A percentile compares a stretch with the other conserved stretches of the same genome.
Conservation (phyloP, 2,113 vertebrate species). For the Salvelinus alpinus region DNA sequence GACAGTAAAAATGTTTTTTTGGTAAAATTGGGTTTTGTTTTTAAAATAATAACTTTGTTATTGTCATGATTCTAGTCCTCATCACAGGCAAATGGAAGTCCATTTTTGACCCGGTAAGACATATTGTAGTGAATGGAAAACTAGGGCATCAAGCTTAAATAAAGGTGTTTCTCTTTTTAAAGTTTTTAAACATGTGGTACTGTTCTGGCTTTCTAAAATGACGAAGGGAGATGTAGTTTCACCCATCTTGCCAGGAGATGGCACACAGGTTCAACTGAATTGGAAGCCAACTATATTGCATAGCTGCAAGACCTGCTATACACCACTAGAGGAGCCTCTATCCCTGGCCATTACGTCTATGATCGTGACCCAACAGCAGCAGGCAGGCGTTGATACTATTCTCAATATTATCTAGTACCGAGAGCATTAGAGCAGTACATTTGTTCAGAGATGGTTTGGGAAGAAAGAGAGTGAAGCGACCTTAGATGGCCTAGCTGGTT, state of each 20-base stretch:
- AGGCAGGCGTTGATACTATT: no score
- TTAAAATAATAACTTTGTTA: slow-evolving; percentile 7
- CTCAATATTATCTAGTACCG: no score
- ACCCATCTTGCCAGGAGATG: background rate
- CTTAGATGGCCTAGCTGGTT: no score
- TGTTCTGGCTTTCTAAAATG: background rate
- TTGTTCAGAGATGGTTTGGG: no score
- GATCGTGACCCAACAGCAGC: no score
- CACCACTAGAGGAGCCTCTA: background rate
- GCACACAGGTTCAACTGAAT: no score
- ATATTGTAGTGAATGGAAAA: slow-evolving; percentile 46
- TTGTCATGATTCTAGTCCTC: slow-evolving; percentile 13
- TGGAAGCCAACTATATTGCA: slow-evolving; percentile 23
- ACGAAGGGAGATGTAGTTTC: slow-evolving; percentile 25
- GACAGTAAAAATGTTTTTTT: slow-evolving; percentile 7
- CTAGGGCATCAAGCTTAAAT: slow-evolving; percentile 60
- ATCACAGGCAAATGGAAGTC: slow-evolving; percentile 37
- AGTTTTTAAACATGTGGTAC: background rate
- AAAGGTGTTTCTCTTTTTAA: slow-evolving; percentile 61
- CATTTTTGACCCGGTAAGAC: slow-evolving; percentile 31
- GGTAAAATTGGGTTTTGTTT: slow-evolving; percentile 9
- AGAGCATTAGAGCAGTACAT: no score
- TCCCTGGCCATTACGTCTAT: background rate
- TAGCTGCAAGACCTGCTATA: background rate
- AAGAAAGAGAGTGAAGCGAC: no score